A percentile compares a stretch with the other conserved stretches of the same genome.
Conservation (phyloP, 2,888 invertebrate species). For the Cancer borealis region DNA sequence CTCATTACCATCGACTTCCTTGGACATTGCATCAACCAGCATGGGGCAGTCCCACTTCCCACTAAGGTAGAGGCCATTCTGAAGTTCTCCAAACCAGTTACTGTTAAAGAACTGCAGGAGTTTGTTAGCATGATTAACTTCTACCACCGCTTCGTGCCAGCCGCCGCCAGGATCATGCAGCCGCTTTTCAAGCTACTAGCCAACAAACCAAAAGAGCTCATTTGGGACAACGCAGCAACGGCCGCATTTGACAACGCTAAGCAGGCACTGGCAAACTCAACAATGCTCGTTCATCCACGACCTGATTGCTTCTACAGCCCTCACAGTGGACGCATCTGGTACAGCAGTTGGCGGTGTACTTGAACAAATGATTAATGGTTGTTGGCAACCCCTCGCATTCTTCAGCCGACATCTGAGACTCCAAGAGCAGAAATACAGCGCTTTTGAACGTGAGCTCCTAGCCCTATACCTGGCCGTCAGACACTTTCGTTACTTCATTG, state of each 20-base stretch:
- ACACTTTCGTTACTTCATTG: not conserved
- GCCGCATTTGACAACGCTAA: constrained; percentile 31
- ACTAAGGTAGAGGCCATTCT: constrained; percentile 40
- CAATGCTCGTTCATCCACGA: not conserved
- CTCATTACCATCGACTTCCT: constrained; percentile 13
- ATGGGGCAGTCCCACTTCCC: constrained; percentile 9
- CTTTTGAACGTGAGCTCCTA: not conserved
- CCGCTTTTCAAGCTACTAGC: constrained; percentile 16
- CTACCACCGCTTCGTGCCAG: not conserved
- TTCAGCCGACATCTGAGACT: not conserved
- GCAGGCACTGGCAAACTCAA: constrained; percentile 47
- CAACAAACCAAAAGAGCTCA: not conserved
- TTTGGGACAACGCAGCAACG: constrained; percentile 34
- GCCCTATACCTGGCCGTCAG: not conserved
- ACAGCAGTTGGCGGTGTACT: not conserved
- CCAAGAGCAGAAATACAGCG: constrained; percentile 2
- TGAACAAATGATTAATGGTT: not conserved
- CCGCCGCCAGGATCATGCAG: constrained; percentile 38
- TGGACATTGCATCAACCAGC: not conserved
- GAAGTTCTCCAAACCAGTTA: constrained; percentile 24
- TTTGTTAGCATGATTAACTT: constrained; percentile 5
- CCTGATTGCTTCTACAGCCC: constrained; percentile 3
- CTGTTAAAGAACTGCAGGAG: not conserved
- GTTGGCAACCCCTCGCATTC: not conserved
- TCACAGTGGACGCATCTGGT: constrained; percentile 33